Base-by-base conservation (phyloP, 2,888 invertebrate genomes). In the Agrypnus murinus region DNA sequence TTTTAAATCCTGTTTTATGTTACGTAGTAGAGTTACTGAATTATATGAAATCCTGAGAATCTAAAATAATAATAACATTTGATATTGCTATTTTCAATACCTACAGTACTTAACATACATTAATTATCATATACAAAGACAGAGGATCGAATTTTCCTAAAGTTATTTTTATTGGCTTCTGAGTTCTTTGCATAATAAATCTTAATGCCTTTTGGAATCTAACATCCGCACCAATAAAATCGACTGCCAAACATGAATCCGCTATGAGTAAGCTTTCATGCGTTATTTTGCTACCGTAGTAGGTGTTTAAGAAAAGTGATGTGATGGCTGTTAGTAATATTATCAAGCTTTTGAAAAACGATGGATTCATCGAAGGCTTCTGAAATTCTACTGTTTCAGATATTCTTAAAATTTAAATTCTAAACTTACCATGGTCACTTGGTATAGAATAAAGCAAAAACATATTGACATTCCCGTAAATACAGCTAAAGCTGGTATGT, bases 181-280 rank as follows among this genome's bases (percentile, higher is more conserved):
- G 46, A 19, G 48, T 62, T 34, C 62, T 36, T 15, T 34, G 2
- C 3, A 62, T 62, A 8, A 62, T 48, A 3, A 62, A n/a, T 4
- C 5, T 9, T 34, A 62, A 15, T 3, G 14, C 48, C 48, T 46
- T 62, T 14, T 63, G 63, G 9, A 63, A 63, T 15, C 50, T 40
- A 2, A 63, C 12, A 31, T 63, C 50, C 1, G 50, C 50, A 5
- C 34, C 48, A n/a, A 48, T 14, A 53, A 63, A 63, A 40, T 63
- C 31, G 6, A 36, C 12, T 14, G 34, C 38, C 10, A 31, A 63
- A n/a, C 63, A 63, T 2, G 63, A 36, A 7, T 36, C 14, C 7
- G 53, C 59, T 19, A 58, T 8, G 10, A 4, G 19, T 34, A 43
- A 34, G 53, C 72, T 46, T 19, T 48, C 36, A 0, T 34, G 3